phyloP scores from a whole-genome alignment of 2,797 vertebrate genomes.

The Onychomys arenicola region DNA sequence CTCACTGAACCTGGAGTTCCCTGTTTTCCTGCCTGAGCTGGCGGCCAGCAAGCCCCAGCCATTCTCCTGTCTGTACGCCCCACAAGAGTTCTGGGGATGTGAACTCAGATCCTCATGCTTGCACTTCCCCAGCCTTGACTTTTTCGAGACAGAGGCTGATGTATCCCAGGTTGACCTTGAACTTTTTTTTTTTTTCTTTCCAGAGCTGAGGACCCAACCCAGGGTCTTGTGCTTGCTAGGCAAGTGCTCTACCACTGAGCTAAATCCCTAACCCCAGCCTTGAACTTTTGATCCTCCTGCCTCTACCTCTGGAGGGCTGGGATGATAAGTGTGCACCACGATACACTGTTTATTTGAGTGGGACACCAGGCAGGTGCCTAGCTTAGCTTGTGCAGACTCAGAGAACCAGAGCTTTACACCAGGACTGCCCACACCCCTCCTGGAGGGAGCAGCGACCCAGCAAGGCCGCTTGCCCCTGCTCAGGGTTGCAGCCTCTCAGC shows the following conservation, averaged over 20 bases:
- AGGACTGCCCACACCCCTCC: not conserved
- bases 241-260: no score
- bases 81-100: not conserved
- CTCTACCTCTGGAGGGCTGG: not conserved
- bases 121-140: not conserved
- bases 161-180: not conserved
- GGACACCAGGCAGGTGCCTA: not conserved
- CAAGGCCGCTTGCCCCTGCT: not conserved
- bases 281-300: not conserved
- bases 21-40: not conserved
- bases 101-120: not conserved
- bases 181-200: no score
- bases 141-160: not conserved
- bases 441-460: not conserved
- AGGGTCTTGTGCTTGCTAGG: no score
- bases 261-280: no score
- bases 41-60: not conserved
- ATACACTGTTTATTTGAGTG: not conserved
- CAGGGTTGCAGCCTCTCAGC: rapidly evolving
- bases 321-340: not conserved
- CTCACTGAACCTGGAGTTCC: not conserved
- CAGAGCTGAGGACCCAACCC: no score
- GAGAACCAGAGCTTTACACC: not conserved
- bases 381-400: not conserved
- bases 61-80: not conserved